phyloP scores from a whole-genome alignment of 2,113 vertebrate genomes.

The Sula dactylatra region DNA sequence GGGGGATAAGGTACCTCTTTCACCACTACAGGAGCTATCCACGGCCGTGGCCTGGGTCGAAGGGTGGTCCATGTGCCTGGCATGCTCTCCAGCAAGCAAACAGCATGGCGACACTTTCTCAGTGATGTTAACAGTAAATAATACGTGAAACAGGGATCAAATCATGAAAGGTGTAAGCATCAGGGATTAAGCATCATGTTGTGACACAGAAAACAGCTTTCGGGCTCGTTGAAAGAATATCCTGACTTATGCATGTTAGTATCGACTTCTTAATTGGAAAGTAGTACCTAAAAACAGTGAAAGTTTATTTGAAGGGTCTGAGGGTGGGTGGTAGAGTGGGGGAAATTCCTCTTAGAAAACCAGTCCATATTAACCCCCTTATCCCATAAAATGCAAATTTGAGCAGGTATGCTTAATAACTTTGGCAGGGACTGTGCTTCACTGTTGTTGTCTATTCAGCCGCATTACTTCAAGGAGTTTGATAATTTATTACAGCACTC shows the following conservation, averaged over 20 bases:
- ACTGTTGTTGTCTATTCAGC: background rate
- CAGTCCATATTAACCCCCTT: background rate
- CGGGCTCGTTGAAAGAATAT: background rate
- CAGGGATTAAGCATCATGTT: background rate
- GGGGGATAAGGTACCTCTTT: background rate
- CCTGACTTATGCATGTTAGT: background rate
- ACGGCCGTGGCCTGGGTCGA: fast-evolving
- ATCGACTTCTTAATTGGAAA: background rate
- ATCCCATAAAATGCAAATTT: background rate
- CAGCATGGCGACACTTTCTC: background rate
- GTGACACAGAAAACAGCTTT: background rate
- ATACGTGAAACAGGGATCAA: background rate
- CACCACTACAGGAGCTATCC: background rate
- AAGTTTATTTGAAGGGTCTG: background rate
- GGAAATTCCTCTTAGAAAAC: background rate
- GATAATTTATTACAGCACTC: background rate
- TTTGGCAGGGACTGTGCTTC: background rate
- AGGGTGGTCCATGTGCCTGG: background rate
- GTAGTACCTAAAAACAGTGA: background rate
- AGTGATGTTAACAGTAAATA: background rate
- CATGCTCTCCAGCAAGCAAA: background rate
- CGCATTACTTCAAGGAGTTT: background rate
- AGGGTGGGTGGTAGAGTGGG: too few relatives aligned
- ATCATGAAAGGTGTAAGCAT: background rate
- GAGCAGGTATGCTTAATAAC: background rate